Base-by-base conservation (phyloP, 2,888 invertebrate genomes). In the Plagiodera versicolora region DNA sequence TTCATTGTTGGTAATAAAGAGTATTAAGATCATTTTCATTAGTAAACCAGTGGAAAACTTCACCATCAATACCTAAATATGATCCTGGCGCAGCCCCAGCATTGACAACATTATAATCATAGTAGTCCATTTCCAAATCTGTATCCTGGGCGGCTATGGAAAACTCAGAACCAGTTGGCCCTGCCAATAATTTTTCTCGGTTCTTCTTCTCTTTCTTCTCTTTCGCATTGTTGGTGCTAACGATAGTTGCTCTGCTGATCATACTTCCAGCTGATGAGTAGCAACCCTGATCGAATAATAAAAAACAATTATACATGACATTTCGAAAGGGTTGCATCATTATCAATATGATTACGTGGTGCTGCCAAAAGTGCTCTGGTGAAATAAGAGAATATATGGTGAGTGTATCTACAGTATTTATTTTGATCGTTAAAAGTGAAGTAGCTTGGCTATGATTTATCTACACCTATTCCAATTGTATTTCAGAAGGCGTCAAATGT, bases 91-190 rank as follows among this genome's bases (percentile, higher is more conserved):
- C 92, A 8, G 91, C 91, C 62, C 90, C 90, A 0, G 87, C 86
- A 75, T 93, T 93, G 52, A 89, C 88, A 6, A 94, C 93, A 81
- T 94, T 92, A 72, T 94, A 94, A 75, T 94, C 93, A 75, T 94
- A 93, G 74, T 94, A 94, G 77, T 94, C 94, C 66, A 94, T 83
- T 78, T 94, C 93, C 73, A 93, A 83, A 73, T 93, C 93, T 48
- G 84, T 84, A 51, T 90, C 91, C 48, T 87, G 89, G 3, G 86
- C 88, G 0, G 84, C 83, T 20, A 93, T 81, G 53, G 92, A 92
- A 70, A 92, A 89, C 74, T 94, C 93, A 0, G 92, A 92, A 0
- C 87, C 87, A 2, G 74, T 72, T 1, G 87, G 86, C 2, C 86
- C 83, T 4, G 85, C 85, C 20, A 90, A 81, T 8, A 89, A 78